A percentile compares a stretch with the other conserved stretches of the same genome.
These are phyloP conservation scores for Drosophila barbarae DNA, from an alignment of 2,888 invertebrate species.

Conservation along the genomic window DNA sequence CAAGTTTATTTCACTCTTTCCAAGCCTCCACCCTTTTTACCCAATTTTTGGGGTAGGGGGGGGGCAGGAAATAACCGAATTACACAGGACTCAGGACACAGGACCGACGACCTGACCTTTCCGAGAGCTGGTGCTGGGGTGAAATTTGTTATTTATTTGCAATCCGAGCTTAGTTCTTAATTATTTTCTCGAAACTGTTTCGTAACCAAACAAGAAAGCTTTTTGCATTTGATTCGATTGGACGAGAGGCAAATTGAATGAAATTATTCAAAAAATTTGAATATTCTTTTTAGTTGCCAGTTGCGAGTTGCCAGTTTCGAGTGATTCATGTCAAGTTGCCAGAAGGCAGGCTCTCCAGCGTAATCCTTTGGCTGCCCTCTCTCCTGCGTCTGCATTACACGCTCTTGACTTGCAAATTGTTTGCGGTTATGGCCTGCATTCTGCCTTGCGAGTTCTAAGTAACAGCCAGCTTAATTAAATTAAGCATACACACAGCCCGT, in stretches of 20 bases:
- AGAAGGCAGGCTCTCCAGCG: slow-evolving; percentile 7
- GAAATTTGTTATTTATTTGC: slow-evolving; percentile 59
- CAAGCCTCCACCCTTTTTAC: slow-evolving; percentile 14
- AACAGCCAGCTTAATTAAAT: slow-evolving; percentile 67
- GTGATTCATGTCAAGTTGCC: slow-evolving; percentile 30
- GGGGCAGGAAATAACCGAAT: slow-evolving; percentile 39
- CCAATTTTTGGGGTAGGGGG: too few relatives aligned
- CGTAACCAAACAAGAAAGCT: slow-evolving; percentile 20
- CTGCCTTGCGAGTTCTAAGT: slow-evolving; percentile 57
- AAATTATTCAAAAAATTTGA: slow-evolving; percentile 23
- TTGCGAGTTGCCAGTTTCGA: not conserved
- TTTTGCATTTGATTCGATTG: slow-evolving; percentile 41
- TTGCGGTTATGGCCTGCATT: slow-evolving; percentile 51
- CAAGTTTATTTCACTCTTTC: slow-evolving; percentile 24
- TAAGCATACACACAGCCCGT: slow-evolving; percentile 47
- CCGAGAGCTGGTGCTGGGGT: not conserved
- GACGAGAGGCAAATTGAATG: slow-evolving; percentile 16
- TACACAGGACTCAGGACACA: slow-evolving; percentile 31
- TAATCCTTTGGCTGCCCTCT: slow-evolving; percentile 16
- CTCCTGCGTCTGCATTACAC: slow-evolving; percentile 26
- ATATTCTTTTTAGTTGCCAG: slow-evolving; percentile 16
- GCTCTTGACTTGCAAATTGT: slow-evolving; percentile 70
- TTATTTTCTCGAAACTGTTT: slow-evolving; percentile 37
- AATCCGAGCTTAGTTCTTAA: slow-evolving; percentile 30
- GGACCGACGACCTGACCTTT: slow-evolving; percentile 29